These are phyloP conservation scores for Sipha flava DNA, from an alignment of 1,140 invertebrate species.

Conservation along the genomic window DNA sequence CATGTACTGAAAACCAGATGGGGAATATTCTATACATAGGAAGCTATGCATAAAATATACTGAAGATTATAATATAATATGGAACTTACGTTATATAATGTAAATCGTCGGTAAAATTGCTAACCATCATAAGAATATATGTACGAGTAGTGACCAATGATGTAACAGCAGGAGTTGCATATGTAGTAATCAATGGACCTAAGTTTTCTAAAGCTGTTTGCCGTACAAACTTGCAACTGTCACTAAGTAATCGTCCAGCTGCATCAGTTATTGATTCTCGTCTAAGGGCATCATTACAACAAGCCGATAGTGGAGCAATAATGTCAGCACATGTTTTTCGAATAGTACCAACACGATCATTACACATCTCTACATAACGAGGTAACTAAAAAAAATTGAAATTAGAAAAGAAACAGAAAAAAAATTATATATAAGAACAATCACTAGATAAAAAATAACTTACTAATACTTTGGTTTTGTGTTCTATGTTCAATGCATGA, in stretches of 20 bases:
- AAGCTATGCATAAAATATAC: neutral
- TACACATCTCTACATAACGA: constrained; percentile 26
- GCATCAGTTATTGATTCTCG: neutral
- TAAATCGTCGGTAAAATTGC: constrained; percentile 29
- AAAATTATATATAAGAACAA: neutral
- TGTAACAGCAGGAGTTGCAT: constrained; percentile 15
- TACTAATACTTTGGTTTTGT: constrained; percentile 6
- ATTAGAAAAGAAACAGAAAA: neutral
- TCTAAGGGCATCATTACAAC: neutral
- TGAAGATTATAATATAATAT: neutral
- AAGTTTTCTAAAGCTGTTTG: constrained; percentile 25
- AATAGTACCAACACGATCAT: constrained; percentile 23
- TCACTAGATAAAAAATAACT: neutral
- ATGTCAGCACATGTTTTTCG: constrained; percentile 23
- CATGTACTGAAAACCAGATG: neutral
- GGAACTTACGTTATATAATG: constrained; percentile 16
- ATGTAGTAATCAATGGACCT: constrained; percentile 13
- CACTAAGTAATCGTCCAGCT: constrained; percentile 7
- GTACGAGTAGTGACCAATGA: constrained; percentile 18
- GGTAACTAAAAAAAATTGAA: neutral
- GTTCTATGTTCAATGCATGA: neutral
- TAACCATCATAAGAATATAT: constrained; percentile 22
- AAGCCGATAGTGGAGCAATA: constrained; percentile 4
- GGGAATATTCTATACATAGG: neutral
- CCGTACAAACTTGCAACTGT: constrained; percentile 11